Conservation (phyloP, 2,113 vertebrate species). For the Lagenorhynchus albirostris region DNA sequence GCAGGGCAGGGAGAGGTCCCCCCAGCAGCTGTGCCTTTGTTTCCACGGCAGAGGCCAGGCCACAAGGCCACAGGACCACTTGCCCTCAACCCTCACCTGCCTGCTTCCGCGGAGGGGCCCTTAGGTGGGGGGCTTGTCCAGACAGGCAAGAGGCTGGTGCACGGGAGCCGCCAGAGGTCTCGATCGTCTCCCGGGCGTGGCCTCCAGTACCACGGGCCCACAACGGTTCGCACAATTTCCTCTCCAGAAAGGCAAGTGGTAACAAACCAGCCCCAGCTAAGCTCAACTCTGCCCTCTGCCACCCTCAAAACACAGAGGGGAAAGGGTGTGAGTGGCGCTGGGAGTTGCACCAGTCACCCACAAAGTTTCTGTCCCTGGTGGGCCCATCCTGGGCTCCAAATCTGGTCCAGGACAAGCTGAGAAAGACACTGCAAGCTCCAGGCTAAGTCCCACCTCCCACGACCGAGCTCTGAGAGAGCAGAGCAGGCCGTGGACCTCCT, state of each 20-base stretch:
- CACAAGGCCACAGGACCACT: not conserved
- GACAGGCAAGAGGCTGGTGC: not conserved
- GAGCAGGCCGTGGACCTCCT: not conserved
- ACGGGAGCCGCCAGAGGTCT: not conserved
- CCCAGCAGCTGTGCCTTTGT: not conserved
- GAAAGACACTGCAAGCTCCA: not conserved
- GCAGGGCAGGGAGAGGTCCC: not conserved
- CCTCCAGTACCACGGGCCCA: not conserved
- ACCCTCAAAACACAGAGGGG: not conserved
- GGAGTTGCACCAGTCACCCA: not conserved
- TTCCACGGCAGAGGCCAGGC: not conserved
- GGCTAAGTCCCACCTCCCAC: not conserved
- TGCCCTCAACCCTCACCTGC: not conserved
- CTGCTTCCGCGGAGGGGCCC: not conserved
- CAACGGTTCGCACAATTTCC: not conserved
- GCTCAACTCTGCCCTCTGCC: not conserved
- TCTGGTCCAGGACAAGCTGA: not conserved
- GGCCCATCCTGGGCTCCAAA: not conserved
- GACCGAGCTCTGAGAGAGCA: not conserved
- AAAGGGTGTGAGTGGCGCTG: fast-evolving
- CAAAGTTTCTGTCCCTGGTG: not conserved
- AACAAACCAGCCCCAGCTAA: not conserved
- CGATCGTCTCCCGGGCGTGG: fast-evolving
- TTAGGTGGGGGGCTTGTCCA: not conserved
- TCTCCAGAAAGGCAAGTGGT: not conserved